Evolutionary conservation across 2,113 vertebrate species (phyloP), one percentile per base, ranked within the genome.

Genomic region (Arothron firmamentum): DNA sequence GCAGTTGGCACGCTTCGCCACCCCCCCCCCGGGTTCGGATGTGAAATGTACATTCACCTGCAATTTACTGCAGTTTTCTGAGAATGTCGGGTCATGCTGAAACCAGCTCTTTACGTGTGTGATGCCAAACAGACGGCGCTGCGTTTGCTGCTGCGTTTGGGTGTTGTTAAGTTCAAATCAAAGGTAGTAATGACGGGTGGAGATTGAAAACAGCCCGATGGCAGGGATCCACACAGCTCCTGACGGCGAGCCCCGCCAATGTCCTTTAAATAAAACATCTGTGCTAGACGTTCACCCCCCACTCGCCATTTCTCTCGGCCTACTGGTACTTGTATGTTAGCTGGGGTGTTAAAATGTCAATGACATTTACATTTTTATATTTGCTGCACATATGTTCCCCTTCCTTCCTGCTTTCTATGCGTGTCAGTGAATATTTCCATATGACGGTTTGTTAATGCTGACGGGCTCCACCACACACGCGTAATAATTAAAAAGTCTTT

Each of bases 31-130:
- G 46, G 63, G 41, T 54, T 55, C 53, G 76, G 67, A 75, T 62
- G 60, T 61, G 77, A 80, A 68, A 65, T 73, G 70, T 75, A 67
- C 70, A 73, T 51, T 82, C 70, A 79, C 47, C 38, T 46, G 68
- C 63, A 65, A 65, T 66, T 52, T 50, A 60, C 62, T 64, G 48
- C 42, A 1, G 1, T 23, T 23, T 23, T 23, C 28, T 55, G 15
- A 52, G 20, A 50, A 53, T 57, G 52, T 17, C 63, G 41, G 52
- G 34, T 56, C 60, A n/a, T 51, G 21, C 21, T 23, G 21, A 43
- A 43, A 43, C 68, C 16, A 14, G 5, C 52, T 43, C 61, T 11
- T 21, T 13, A 15, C 19, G 61, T 34, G 21, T 23, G 21, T 23
- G 21, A 41, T 10, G 23, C 21, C 38, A 64, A 47, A 63, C 16